Conservation (phyloP, 2,888 invertebrate species). For the Andrena bucephala region DNA sequence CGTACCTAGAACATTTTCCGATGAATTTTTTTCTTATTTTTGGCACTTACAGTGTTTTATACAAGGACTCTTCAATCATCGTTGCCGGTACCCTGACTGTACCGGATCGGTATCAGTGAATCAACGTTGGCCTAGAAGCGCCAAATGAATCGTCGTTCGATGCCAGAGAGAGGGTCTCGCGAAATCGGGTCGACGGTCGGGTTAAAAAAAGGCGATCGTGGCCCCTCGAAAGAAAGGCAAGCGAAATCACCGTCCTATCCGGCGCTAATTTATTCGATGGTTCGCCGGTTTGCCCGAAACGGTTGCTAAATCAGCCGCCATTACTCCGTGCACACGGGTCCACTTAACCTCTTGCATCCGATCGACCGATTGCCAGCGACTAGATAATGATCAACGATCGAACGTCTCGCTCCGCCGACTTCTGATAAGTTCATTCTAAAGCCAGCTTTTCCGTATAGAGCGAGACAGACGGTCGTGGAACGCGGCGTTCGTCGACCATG, state of each 20-base stretch:
- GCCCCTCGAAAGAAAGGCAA: slow-evolving; percentile 22
- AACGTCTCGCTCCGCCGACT: slow-evolving; percentile 54
- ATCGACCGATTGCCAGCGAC: slow-evolving; percentile 61
- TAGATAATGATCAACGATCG: slow-evolving; percentile 68
- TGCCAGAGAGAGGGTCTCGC: neutral
- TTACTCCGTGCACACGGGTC: slow-evolving; percentile 35
- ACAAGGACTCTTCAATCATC: neutral
- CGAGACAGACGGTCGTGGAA: slow-evolving; percentile 23
- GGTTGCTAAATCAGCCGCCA: slow-evolving; percentile 60
- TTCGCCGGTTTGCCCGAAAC: slow-evolving; percentile 36
- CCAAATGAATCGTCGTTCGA: neutral
- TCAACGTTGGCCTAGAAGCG: neutral
- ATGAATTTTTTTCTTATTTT: too few relatives aligned
- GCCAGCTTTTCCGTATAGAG: slow-evolving; percentile 33
- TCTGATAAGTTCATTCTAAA: slow-evolving; percentile 66
- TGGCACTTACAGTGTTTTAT: too few relatives aligned
- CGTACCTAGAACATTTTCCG: too few relatives aligned
- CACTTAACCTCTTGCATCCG: slow-evolving; percentile 67
- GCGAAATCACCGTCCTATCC: slow-evolving; percentile 11
- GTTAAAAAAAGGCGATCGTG: slow-evolving; percentile 18
- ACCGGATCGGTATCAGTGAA: neutral
- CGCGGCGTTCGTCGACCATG: slow-evolving; percentile 28
- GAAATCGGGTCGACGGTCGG: slow-evolving; percentile 18
- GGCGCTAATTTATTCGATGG: slow-evolving; percentile 35
- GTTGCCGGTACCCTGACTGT: neutral